Conservation (phyloP, 2,888 invertebrate species). For the Noctua janthe region DNA sequence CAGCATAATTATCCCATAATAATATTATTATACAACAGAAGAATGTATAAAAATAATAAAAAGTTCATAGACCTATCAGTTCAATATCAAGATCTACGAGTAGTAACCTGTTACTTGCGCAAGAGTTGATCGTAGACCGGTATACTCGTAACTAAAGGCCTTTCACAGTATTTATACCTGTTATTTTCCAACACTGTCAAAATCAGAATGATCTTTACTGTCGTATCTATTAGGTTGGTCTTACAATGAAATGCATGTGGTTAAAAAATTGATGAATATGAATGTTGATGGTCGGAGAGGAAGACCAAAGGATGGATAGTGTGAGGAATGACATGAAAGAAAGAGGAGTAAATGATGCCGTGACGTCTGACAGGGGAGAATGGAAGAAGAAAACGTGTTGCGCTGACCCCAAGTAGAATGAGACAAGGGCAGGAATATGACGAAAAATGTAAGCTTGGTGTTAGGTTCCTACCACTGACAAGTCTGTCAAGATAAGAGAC, state of each 20-base stretch:
- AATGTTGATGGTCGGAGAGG: not conserved
- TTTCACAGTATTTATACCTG: not conserved
- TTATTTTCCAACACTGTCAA: not conserved
- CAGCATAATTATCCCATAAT: constrained; percentile 31
- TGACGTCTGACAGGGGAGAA: not conserved
- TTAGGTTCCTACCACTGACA: not conserved
- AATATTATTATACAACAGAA: constrained; percentile 30
- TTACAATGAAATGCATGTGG: not conserved
- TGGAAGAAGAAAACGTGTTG: not conserved
- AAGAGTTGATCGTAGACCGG: constrained; percentile 53
- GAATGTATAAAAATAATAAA: constrained; percentile 39
- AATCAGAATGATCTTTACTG: not conserved
- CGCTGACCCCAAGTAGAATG: not conserved
- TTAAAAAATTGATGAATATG: not conserved
- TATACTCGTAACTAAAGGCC: constrained; percentile 25
- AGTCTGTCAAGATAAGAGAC: not conserved
- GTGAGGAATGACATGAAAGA: not conserved
- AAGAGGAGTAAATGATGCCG: not conserved
- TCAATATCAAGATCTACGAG: constrained; percentile 59
- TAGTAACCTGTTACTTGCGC: constrained; percentile 67
- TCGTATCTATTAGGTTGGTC: not conserved
- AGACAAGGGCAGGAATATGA: not conserved
- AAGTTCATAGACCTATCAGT: constrained; percentile 64
- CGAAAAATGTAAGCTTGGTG: not conserved
- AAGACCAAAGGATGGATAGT: not conserved